phyloP scores from a whole-genome alignment of 2,113 vertebrate species.

The Labeo rohita region DNA sequence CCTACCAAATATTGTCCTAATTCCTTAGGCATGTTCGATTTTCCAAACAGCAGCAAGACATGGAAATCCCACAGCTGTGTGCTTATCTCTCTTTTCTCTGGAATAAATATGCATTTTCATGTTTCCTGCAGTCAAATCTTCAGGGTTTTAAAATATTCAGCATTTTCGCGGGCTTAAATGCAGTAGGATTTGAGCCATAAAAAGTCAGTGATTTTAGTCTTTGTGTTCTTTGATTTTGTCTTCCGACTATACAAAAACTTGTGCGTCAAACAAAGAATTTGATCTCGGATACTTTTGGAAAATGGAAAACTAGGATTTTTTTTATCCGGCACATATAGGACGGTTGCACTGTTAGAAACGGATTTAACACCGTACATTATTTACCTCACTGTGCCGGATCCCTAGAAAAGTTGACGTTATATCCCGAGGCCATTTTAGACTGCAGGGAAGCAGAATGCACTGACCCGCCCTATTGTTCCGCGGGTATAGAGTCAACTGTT shows the following conservation, averaged over 20 bases:
- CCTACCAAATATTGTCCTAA: background rate
- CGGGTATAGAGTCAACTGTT: conserved; percentile 12
- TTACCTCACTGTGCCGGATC: background rate
- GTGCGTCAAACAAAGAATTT: background rate
- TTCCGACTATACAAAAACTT: conserved; percentile 37
- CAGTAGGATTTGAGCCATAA: conserved; percentile 63
- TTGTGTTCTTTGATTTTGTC: conserved; percentile 50
- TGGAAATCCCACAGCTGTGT: background rate
- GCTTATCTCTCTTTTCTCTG: background rate
- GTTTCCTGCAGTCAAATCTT: conserved; percentile 59
- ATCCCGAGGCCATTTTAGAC: background rate
- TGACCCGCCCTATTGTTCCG: conserved; percentile 18
- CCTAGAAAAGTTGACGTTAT: background rate
- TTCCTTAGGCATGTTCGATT: background rate
- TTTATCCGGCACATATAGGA: too few relatives aligned
- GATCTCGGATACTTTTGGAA: background rate
- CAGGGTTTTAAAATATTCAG: conserved; percentile 75
- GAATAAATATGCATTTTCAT: conserved; percentile 42
- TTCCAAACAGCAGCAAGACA: background rate
- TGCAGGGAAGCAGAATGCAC: background rate
- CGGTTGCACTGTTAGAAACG: background rate
- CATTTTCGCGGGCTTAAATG: conserved; percentile 62
- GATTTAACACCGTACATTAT: background rate
- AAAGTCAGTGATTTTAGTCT: conserved; percentile 77
- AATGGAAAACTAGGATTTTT: background rate